Conservation (phyloP, 2,797 vertebrate species). For the Salmo trutta region DNA sequence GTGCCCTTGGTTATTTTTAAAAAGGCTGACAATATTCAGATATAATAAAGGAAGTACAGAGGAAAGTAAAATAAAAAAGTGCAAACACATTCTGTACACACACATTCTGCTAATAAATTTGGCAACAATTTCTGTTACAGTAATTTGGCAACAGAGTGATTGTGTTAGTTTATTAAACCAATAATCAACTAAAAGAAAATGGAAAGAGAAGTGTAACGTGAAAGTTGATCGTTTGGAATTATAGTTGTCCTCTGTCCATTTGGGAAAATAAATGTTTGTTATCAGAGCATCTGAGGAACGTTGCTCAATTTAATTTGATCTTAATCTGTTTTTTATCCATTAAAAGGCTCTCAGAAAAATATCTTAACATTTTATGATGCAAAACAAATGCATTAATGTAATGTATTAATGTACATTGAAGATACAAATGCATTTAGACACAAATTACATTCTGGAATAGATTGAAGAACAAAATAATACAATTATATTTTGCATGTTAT, state of each 20-base stretch:
- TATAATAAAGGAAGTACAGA: too few relatives aligned
- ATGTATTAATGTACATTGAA: background rate
- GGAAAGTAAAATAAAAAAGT: too few relatives aligned
- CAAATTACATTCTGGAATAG: background rate
- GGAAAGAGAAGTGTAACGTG: background rate
- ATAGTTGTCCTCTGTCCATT: background rate
- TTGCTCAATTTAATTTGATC: background rate
- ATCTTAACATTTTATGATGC: background rate
- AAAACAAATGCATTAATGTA: background rate
- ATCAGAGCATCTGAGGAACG: background rate
- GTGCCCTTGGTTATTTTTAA: background rate
- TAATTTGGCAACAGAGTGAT: background rate
- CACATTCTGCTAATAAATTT: background rate
- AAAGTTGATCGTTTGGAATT: background rate
- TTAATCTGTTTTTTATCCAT: background rate
- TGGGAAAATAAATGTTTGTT: background rate
- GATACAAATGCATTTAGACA: background rate
- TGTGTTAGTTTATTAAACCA: background rate
- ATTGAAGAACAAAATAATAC: background rate
- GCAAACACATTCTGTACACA: too few relatives aligned
- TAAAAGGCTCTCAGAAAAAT: background rate
- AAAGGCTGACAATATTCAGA: too few relatives aligned
- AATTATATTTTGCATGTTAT: background rate
- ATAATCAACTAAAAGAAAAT: background rate
- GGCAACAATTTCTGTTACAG: background rate